Conservation (phyloP, 2,888 invertebrate genomes). For the Tanytarsus gracilentus region DNA sequence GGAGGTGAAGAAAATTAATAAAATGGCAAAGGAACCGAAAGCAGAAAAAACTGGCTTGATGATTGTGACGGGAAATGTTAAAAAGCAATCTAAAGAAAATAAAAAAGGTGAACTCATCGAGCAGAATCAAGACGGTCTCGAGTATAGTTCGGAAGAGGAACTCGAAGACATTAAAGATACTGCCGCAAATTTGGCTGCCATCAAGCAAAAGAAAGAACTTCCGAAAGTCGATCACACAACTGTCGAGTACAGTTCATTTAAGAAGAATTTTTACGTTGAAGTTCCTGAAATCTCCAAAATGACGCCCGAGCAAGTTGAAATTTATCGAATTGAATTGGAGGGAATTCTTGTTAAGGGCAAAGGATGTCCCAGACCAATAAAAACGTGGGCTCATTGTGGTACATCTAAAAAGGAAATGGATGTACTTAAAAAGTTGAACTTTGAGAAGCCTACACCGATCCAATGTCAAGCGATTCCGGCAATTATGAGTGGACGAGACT, state of each 20-base stretch:
- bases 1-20: conserved; percentile 44
- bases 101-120: conserved; percentile 98
- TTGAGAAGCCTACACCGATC: conserved; percentile 97
- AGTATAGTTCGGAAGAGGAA: conserved; percentile 96
- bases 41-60: conserved; percentile 51
- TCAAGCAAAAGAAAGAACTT: conserved; percentile 81
- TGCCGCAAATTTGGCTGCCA: conserved; percentile 75
- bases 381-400: conserved; percentile 97
- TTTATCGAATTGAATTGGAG: conserved; percentile 80
- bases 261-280: conserved; percentile 96
- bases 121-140: conserved; percentile 95
- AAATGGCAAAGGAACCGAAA: conserved; percentile 44
- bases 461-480: conserved; percentile 96
- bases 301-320: conserved; percentile 78
- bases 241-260: conserved; percentile 79
- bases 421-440: conserved; percentile 76
- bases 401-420: conserved; percentile 93
- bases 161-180: conserved; percentile 88
- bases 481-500: conserved; percentile 92
- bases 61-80: conserved; percentile 76
- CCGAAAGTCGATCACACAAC: conserved; percentile 85
- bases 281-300: conserved; percentile 89
- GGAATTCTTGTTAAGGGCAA: conserved; percentile 94
- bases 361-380: conserved; percentile 91
- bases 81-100: conserved; percentile 55